Percentiles rank a stretch among this genome's conserved stretches.
Conservation (phyloP, 2,888 invertebrate genomes). For the Lottia gigantea region DNA sequence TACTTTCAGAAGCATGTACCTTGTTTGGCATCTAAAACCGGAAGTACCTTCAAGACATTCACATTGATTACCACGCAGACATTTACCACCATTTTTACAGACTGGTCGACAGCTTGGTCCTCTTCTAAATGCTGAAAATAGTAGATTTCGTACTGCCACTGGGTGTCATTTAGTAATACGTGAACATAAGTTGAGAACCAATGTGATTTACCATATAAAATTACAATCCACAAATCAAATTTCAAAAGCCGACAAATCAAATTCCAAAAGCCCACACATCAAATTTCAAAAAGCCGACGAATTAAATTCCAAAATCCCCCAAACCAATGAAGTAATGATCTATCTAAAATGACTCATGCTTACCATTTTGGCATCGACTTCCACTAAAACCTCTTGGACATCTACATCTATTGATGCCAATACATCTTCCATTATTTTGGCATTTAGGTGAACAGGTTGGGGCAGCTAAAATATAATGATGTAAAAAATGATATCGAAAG, state of each 20-base stretch:
- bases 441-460: slow-evolving; percentile 27
- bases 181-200: too few relatives aligned
- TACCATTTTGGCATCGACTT: slow-evolving; percentile 29
- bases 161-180: too few relatives aligned
- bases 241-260: too few relatives aligned
- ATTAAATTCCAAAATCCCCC: too few relatives aligned
- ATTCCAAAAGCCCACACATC: too few relatives aligned
- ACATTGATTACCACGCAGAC: slow-evolving; percentile 31
- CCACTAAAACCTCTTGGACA: slow-evolving; percentile 31
- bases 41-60: slow-evolving; percentile 30
- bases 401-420: slow-evolving; percentile 27
- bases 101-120: slow-evolving; percentile 26
- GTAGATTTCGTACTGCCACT: too few relatives aligned
- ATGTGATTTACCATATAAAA: too few relatives aligned
- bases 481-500: too few relatives aligned
- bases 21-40: slow-evolving; percentile 30
- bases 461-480: slow-evolving; percentile 12
- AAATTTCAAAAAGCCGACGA: too few relatives aligned
- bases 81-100: slow-evolving; percentile 33
- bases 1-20: slow-evolving; percentile 12
- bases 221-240: too few relatives aligned
- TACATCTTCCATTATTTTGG: slow-evolving; percentile 33
- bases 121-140: background rate
- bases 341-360: too few relatives aligned
- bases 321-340: too few relatives aligned